phyloP scores from a whole-genome alignment of 1,140 invertebrate species.

The Calephelis nemesis region DNA sequence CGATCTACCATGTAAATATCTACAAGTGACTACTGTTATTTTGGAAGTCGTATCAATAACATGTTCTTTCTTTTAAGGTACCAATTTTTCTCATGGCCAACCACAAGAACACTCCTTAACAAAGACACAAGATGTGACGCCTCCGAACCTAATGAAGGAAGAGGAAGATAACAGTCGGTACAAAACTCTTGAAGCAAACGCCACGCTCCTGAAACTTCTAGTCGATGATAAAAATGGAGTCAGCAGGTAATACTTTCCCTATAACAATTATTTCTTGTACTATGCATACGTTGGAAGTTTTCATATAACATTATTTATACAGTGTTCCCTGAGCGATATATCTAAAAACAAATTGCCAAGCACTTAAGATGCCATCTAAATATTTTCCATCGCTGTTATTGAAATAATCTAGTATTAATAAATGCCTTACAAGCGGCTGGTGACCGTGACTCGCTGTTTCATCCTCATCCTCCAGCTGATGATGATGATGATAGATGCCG shows the following conservation, averaged over 20 bases:
- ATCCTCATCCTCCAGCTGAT: no score
- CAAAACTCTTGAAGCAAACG: slow-evolving; percentile 69
- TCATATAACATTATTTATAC: no score
- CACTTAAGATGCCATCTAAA: no score
- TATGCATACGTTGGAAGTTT: no score
- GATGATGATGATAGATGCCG: no score
- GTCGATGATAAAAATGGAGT: slow-evolving; percentile 69
- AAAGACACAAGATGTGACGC: slow-evolving; percentile 36
- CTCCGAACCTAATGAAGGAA: slow-evolving; percentile 57
- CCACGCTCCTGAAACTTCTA: slow-evolving; percentile 63
- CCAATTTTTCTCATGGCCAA: slow-evolving; percentile 42
- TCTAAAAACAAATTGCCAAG: no score
- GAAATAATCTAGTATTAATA: no score
- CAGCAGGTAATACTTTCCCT: slow-evolving; percentile 48
- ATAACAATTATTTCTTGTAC: no score
- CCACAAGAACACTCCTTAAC: slow-evolving; percentile 15
- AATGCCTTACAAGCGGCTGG: no score
- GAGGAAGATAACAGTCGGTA: slow-evolving; percentile 71
- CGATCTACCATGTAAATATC: background rate
- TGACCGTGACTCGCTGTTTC: no score
- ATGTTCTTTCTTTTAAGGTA: slow-evolving; percentile 40
- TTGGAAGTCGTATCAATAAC: background rate
- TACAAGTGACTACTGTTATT: background rate
- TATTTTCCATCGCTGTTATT: no score
- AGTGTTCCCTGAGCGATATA: no score